Base-by-base conservation (phyloP, 1,140 invertebrate species). In the Lepidurus apus region DNA sequence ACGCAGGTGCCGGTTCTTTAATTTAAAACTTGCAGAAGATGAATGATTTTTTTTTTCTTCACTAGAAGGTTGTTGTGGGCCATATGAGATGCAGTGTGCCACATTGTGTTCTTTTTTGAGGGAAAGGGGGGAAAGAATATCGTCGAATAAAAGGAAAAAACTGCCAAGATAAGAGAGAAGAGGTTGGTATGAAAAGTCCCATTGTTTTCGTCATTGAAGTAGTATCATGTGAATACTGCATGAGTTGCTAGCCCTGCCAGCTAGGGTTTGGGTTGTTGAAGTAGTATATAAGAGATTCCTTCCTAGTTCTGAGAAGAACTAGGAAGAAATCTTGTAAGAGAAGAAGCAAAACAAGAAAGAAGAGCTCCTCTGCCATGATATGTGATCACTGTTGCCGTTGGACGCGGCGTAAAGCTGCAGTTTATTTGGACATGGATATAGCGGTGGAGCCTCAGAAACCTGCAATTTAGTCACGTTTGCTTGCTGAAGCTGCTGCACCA, bases 321-420 rank as follows among this genome's bases (percentile, higher is more conserved):
- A 65, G 53, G 53, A 65, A 13, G 21, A 21, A 65, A 65, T 21
- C 21, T 47, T 65, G 21, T 65, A 65, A 65, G 53, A 65, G 53
- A 11, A 65, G 53, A 13, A 65, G 17, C 21, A 65, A 7, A 21
- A 65, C 53, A 7, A n/a, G 53, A 65, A 65, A 65, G 17, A 65
- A 65, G 53, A 65, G 53, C 53, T 21, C 53, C 17, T 65, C 17
- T 65, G 53, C 53, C 53, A 17, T 65, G 53, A 65, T 65, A 65
- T 65, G 53, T 65, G 53, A 65, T 65, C 53, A 65, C 53, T 21
- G 21, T 65, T 65, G 53, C 53, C 13, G 53, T 65, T 65, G 53
- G 53, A n/a, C 53, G 53, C 21, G 53, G 53, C 17, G 53, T 65
- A 65, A 65, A 65, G 53, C 13, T 65, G 9, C 53, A 65, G 53